A percentile compares a stretch with the other conserved stretches of the same genome.
These are phyloP conservation scores for Pseudochromis fuscus DNA, from an alignment of 2,797 vertebrate species.

Conservation along the genomic window DNA sequence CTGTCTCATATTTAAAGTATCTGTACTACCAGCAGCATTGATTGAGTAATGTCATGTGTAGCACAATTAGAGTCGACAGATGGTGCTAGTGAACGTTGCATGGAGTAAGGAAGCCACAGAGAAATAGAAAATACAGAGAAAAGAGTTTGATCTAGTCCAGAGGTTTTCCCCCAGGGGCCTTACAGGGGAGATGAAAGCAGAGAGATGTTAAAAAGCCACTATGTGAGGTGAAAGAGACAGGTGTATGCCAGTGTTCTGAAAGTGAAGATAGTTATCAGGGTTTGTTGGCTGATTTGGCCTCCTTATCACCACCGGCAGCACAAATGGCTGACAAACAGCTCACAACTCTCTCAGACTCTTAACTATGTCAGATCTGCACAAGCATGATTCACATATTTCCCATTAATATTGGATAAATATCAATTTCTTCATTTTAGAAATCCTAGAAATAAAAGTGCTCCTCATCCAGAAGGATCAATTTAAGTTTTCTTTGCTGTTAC, in stretches of 20 bases:
- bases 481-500: background rate
- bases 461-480: no score
- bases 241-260: background rate
- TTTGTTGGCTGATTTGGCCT: background rate
- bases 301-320: background rate
- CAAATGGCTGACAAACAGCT: background rate
- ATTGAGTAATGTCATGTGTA: slow-evolving; percentile 1
- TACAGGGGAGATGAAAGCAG: background rate
- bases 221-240: slow-evolving; percentile 2
- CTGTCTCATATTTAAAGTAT: slow-evolving; percentile 3
- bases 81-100: background rate
- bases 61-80: background rate
- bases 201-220: background rate
- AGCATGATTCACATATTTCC: background rate
- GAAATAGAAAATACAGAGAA: background rate
- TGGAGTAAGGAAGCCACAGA: slow-evolving; percentile 2
- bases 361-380: background rate
- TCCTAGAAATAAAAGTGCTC: no score
- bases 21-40: slow-evolving; percentile 1
- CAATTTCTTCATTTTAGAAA: background rate
- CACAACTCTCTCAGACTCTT: background rate
- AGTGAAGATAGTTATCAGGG: background rate
- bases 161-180: background rate
- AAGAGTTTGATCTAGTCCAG: background rate
- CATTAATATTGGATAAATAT: background rate